Base-by-base conservation (phyloP, 2,888 invertebrate species). In the Mystacides longicornis region DNA sequence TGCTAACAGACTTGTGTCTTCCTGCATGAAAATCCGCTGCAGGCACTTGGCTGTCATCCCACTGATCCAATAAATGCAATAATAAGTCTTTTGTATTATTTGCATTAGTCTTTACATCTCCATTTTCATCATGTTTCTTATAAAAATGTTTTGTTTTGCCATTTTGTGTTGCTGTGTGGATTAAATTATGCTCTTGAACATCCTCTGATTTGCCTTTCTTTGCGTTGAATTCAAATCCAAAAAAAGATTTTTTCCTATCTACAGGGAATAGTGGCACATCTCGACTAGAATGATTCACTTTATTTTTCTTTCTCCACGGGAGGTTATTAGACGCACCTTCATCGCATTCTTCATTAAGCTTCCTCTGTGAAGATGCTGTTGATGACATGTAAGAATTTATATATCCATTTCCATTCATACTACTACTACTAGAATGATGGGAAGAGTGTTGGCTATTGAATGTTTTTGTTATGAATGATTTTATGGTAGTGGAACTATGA, bases 21-120 rank as follows among this genome's bases (percentile, higher is more conserved):
- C 81, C 79, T 18, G 77, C 77, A 2, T 81, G 75, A 59, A 81
- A 73, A 66, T 75, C 65, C 61, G 73, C 67, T 68, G 78, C 64
- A 63, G 71, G 66, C 69, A 74, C 74, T 64, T 70, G 74, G 62
- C 68, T 78, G n/a, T 82, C 84, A 47, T 87, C 86, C 84, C 89
- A 89, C 67, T 87, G 87, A 63, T 87, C 86, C 50, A 89, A 69
- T 55, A 90, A 73, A 66, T 87, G 85, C 23, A 89, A 67, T 37
- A 90, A 71, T 49, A 90, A 78, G 67, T 90, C 86, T 70, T 90
- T 89, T 21, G 89, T 87, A 50, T 83, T 81, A 59, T 82, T 84
- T 11, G 85, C 84, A 43, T 82, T 81, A 64, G 71, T 70, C 57
- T 72, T 69, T 0, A 80, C 73, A 58, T 77, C 76, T n/a, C 62